Evolutionary conservation across 1,140 invertebrate genomes (phyloP).

Genomic region (Drosophila burlai): DNA sequence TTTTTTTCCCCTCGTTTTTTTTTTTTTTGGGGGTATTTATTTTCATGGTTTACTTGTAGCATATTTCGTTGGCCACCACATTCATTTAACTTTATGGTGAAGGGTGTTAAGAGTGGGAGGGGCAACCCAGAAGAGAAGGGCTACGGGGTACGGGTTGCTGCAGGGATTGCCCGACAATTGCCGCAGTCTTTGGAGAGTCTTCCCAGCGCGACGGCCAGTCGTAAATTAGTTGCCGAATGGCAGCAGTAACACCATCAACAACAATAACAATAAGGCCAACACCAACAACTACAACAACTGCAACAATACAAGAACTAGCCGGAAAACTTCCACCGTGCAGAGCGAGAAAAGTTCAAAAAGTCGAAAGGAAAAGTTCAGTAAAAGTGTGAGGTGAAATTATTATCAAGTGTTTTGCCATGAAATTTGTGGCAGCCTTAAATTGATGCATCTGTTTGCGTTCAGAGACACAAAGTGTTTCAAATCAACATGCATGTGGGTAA

Average conservation of each 20-base stretch:
- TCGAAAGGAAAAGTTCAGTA: slow-evolving; percentile 43
- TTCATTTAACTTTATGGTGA: slow-evolving; percentile 57
- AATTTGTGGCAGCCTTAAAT: slow-evolving; percentile 39
- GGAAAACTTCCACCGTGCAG: slow-evolving; percentile 33
- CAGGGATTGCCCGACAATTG: slow-evolving; percentile 59
- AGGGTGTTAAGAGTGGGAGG: slow-evolving; percentile 15
- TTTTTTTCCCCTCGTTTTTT: neutral
- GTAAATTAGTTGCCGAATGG: slow-evolving; percentile 73
- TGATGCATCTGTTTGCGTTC: slow-evolving; percentile 34
- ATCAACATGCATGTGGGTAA: neutral
- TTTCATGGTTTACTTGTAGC: slow-evolving; percentile 75
- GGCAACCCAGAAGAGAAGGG: neutral
- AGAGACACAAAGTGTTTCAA: neutral
- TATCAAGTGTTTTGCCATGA: slow-evolving; percentile 35
- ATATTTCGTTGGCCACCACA: slow-evolving; percentile 63
- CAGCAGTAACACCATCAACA: slow-evolving; percentile 52
- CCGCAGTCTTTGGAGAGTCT: slow-evolving; percentile 75
- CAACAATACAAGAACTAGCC: slow-evolving; percentile 11
- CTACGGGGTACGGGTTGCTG: slow-evolving; percentile 1
- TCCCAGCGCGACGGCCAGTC: slow-evolving; percentile 59
- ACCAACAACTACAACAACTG: neutral
- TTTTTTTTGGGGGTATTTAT: slow-evolving; percentile 61
- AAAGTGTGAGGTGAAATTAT: slow-evolving; percentile 48
- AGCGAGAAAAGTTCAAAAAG: slow-evolving; percentile 60
- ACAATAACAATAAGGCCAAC: slow-evolving; percentile 22